Conservation (phyloP, 2,888 invertebrate species). For the Eristalis intricaria region DNA sequence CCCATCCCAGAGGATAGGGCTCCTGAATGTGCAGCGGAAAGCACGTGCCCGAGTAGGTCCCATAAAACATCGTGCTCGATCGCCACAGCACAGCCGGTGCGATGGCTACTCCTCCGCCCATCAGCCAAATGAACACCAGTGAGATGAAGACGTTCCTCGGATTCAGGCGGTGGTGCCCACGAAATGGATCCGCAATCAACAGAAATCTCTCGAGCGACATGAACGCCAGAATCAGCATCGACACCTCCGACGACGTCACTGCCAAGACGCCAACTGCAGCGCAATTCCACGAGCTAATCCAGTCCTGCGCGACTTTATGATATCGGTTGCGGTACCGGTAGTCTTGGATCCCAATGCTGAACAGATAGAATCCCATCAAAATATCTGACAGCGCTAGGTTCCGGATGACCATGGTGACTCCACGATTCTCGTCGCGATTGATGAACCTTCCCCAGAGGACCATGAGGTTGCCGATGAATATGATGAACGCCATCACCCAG, state of each 20-base stretch:
- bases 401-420: constrained; percentile 85
- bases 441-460: constrained; percentile 85
- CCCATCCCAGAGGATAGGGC: constrained; percentile 86
- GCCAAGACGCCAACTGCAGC: constrained; percentile 84
- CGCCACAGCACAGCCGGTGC: constrained; percentile 85
- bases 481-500: constrained; percentile 85
- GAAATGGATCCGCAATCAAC: constrained; percentile 84
- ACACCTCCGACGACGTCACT: constrained; percentile 87
- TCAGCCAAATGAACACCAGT: constrained; percentile 84
- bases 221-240: constrained; percentile 86
- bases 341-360: constrained; percentile 85
- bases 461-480: constrained; percentile 84
- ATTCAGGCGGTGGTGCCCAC: constrained; percentile 83
- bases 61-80: constrained; percentile 85
- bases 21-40: constrained; percentile 88
- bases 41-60: constrained; percentile 85
- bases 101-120: constrained; percentile 84
- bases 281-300: constrained; percentile 87
- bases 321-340: constrained; percentile 83
- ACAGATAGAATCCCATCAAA: constrained; percentile 86
- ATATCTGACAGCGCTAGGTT: constrained; percentile 87
- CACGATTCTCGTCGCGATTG: constrained; percentile 84
- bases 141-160: constrained; percentile 82
- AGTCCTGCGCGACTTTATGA: constrained; percentile 83
- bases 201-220: constrained; percentile 87